Conservation (phyloP, 2,888 invertebrate genomes). For the Aphodius sticticus region DNA sequence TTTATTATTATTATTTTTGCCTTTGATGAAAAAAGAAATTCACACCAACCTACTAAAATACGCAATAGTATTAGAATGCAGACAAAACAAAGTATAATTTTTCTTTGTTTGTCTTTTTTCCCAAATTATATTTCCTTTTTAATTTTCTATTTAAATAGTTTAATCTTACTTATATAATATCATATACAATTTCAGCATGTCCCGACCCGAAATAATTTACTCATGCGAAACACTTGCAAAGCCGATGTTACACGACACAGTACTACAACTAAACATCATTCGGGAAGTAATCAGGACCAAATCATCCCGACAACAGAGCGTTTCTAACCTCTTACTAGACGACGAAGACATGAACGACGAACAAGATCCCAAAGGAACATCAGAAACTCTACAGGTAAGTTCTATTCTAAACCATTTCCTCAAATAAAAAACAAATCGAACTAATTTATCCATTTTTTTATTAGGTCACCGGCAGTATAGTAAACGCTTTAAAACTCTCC, state of each 20-base stretch:
- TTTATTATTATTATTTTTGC: too few species aligned
- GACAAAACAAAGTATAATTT: too few species aligned
- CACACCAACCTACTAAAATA: too few species aligned
- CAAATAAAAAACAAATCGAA: not conserved
- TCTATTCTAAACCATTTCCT: constrained; percentile 14
- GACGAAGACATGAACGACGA: constrained; percentile 48
- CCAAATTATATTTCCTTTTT: too few species aligned
- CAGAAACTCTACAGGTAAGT: constrained; percentile 46
- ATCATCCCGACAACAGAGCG: constrained; percentile 49
- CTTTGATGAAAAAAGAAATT: too few species aligned
- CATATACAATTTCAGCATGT: constrained; percentile 55
- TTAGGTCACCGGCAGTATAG: constrained; percentile 78
- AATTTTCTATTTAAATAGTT: not conserved
- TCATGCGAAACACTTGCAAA: constrained; percentile 77
- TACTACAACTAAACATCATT: constrained; percentile 70
- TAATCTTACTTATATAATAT: not conserved
- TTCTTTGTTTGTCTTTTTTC: too few species aligned
- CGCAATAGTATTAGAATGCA: too few species aligned
- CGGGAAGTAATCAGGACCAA: constrained; percentile 50
- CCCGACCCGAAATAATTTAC: constrained; percentile 73
- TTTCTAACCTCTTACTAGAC: constrained; percentile 52
- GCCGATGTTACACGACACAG: constrained; percentile 90
- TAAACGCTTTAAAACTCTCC: constrained; percentile 85
- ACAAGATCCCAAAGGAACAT: constrained; percentile 32
- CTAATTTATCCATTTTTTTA: constrained; percentile 47